Evolutionary conservation across 2,888 invertebrate species (phyloP).

Genomic region (Steinernema hermaphroditum): DNA sequence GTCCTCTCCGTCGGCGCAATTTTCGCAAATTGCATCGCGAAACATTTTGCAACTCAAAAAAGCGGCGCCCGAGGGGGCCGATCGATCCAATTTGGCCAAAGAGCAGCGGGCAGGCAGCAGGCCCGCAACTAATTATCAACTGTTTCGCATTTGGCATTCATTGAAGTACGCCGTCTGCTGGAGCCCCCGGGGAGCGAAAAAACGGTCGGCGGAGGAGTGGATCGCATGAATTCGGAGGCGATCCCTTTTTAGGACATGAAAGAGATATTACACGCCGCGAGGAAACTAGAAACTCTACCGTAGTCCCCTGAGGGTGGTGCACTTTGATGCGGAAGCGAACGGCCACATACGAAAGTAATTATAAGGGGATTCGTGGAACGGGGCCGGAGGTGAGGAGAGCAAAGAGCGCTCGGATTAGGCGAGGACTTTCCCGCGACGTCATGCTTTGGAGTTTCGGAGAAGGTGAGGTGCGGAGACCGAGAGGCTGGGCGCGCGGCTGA

Average conservation of each 20-base stretch:
- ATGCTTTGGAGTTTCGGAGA: neutral
- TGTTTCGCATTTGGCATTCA: slow-evolving; percentile 31
- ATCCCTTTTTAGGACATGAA: no score
- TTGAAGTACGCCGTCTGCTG: slow-evolving; percentile 27
- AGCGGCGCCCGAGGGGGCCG: neutral
- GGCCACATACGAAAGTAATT: neutral
- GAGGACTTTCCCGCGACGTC: neutral
- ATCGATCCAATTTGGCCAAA: slow-evolving; percentile 31
- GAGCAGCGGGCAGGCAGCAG: slow-evolving; percentile 10
- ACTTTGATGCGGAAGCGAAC: neutral
- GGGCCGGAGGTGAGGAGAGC: neutral
- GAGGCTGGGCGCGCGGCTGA: neutral
- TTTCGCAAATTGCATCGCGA: slow-evolving; percentile 29
- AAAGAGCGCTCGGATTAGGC: neutral
- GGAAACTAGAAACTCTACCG: slow-evolving; percentile 14
- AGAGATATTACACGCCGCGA: neutral
- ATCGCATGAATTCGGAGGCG: neutral
- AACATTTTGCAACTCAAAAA: slow-evolving; percentile 30
- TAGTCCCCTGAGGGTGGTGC: neutral
- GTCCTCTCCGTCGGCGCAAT: slow-evolving; percentile 13
- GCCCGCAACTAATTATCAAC: slow-evolving; percentile 26
- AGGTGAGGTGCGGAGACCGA: no score
- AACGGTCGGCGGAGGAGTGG: neutral
- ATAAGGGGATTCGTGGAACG: neutral
- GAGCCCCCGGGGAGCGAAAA: slow-evolving; percentile 14